These are phyloP conservation scores for Andrena minutula DNA, from an alignment of 2,888 invertebrate species.

Conservation along the genomic window DNA sequence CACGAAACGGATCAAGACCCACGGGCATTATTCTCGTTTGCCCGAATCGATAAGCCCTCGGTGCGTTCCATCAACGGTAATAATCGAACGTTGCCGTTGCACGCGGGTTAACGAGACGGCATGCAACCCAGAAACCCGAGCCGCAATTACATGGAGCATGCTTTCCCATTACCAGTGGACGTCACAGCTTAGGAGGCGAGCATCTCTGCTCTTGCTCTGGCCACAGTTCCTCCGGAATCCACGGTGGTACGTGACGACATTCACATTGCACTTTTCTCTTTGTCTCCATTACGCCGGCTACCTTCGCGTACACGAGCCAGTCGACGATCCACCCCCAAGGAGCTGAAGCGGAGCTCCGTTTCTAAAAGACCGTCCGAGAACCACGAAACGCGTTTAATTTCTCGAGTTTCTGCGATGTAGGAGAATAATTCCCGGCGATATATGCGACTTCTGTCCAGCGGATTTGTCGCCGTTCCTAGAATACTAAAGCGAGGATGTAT, in stretches of 20 bases:
- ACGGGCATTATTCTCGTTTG: not conserved
- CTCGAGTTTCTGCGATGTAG: not conserved
- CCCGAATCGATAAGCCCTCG: not conserved
- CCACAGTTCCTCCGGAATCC: not conserved
- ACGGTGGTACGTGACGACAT: not conserved
- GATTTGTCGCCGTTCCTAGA: conserved; percentile 16
- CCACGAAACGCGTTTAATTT: not conserved
- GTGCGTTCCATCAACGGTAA: not conserved
- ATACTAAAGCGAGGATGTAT: conserved; percentile 30
- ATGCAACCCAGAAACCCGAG: not conserved
- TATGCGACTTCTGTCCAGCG: not conserved
- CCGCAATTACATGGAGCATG: conserved; percentile 4
- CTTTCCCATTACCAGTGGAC: conserved; percentile 7
- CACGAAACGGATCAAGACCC: not conserved
- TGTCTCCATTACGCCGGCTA: too few species aligned
- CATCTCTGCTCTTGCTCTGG: too few species aligned
- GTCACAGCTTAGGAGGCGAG: too few species aligned
- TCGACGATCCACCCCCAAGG: too few species aligned
- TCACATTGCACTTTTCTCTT: too few species aligned
- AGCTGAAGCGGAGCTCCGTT: not conserved
- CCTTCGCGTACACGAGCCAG: too few species aligned
- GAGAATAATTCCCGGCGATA: conserved; percentile 7
- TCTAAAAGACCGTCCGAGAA: not conserved
- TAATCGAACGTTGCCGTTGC: not conserved
- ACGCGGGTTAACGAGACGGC: not conserved